These are phyloP conservation scores for Bibio marci DNA, from an alignment of 2,888 invertebrate species.

Conservation along the genomic window DNA sequence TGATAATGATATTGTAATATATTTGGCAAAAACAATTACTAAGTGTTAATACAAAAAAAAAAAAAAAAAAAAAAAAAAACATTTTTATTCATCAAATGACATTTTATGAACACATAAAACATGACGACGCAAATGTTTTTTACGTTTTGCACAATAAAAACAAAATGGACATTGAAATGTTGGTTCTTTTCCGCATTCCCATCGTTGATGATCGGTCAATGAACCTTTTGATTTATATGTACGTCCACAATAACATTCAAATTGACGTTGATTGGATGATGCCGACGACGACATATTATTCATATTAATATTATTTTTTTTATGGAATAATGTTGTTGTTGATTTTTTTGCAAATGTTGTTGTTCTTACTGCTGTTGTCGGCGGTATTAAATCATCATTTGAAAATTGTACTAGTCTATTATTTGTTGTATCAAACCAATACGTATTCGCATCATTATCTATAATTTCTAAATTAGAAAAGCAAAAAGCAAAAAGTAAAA, in stretches of 20 bases:
- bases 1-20: too few relatives aligned
- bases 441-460: neutral
- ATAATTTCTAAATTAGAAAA: neutral
- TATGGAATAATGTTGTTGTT: too few relatives aligned
- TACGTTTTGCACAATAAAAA: conserved; percentile 53
- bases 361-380: neutral
- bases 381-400: neutral
- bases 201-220: conserved; percentile 63
- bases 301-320: too few relatives aligned
- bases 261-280: neutral
- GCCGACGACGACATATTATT: neutral
- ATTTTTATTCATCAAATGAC: neutral
- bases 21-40: too few relatives aligned
- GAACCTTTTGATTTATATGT: conserved; percentile 76
- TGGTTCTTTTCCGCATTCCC: conserved; percentile 70
- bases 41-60: too few relatives aligned
- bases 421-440: neutral
- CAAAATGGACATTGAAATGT: conserved; percentile 67
- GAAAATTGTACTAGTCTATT: too few relatives aligned
- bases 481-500: too few relatives aligned
- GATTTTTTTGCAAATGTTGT: too few relatives aligned
- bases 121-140: conserved; percentile 1
- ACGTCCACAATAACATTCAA: conserved; percentile 47
- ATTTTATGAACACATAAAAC: conserved; percentile 2
- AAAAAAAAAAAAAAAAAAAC: too few relatives aligned